Conservation (phyloP, 2,888 invertebrate genomes). For the Scotopteryx bipunctaria region DNA sequence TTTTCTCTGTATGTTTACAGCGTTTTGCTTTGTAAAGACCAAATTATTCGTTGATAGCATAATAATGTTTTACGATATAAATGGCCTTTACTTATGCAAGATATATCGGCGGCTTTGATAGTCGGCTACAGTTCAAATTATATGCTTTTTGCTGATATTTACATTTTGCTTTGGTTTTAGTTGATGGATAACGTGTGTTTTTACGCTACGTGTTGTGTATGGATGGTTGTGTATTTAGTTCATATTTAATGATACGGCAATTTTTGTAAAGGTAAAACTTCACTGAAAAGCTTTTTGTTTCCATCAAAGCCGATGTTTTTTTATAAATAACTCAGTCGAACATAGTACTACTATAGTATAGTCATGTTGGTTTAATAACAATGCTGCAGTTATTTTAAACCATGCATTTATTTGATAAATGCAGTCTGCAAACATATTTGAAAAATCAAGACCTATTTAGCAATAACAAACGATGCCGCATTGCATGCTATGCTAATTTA, state of each 20-base stretch:
- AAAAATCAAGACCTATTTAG: constrained; percentile 16
- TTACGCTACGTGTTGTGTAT: constrained; percentile 16
- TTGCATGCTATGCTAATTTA: constrained; percentile 44
- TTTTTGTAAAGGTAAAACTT: constrained; percentile 15
- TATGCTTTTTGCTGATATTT: constrained; percentile 33
- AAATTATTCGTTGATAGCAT: constrained; percentile 33
- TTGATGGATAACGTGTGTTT: constrained; percentile 25
- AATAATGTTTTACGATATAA: constrained; percentile 35
- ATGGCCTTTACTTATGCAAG: constrained; percentile 29
- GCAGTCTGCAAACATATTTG: not conserved
- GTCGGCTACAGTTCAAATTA: constrained; percentile 24
- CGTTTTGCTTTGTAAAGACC: constrained; percentile 33
- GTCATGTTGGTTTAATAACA: no score
- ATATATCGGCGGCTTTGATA: constrained; percentile 31
- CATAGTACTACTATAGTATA: no score
- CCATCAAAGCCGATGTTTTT: constrained; percentile 7
- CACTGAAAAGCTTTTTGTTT: constrained; percentile 12
- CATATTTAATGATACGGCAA: constrained; percentile 16
- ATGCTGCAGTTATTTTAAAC: no score
- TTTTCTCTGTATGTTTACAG: constrained; percentile 47
- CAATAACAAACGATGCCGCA: constrained; percentile 35
- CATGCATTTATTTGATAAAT: not conserved
- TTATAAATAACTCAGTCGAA: no score
- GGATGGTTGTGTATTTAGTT: constrained; percentile 8
- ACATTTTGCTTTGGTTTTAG: constrained; percentile 32